Evolutionary conservation across 2,113 vertebrate genomes (phyloP).

Genomic region (Rhinoderma darwinii): DNA sequence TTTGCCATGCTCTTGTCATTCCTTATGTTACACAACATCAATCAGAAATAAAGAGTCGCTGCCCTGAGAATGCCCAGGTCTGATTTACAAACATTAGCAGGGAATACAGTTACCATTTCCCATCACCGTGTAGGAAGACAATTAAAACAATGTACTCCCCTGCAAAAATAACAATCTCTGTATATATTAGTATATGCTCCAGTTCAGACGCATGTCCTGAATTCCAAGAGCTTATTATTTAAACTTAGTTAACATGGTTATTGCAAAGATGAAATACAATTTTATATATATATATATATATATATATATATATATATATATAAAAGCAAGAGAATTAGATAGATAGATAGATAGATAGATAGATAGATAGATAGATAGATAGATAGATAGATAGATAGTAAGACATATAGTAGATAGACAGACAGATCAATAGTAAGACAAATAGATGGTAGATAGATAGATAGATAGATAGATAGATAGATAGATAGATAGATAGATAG

Average conservation of each 20-base stretch:
- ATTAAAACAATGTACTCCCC: slow-evolving; percentile 44
- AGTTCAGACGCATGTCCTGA: neutral
- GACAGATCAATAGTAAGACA: no score
- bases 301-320: neutral
- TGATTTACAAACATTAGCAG: slow-evolving; percentile 92
- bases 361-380: slow-evolving; percentile 2
- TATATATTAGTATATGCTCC: neutral
- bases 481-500: no score
- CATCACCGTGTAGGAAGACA: slow-evolving; percentile 63
- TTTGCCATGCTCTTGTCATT: slow-evolving; percentile 82
- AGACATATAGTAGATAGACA: no score
- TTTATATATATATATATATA: neutral
- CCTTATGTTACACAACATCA: slow-evolving; percentile 87
- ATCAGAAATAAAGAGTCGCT: slow-evolving; percentile 81
- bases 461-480: neutral
- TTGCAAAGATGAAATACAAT: neutral
- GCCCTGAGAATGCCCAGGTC: slow-evolving; percentile 82
- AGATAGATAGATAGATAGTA: neutral
- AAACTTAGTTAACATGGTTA: neutral
- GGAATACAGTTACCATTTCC: slow-evolving; percentile 83
- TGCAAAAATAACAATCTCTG: neutral
- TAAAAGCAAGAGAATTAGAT: neutral
- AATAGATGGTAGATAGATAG: no score
- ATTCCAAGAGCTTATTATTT: neutral
- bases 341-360: neutral